phyloP scores from a whole-genome alignment of 1,140 invertebrate species.

The Adelges cooleyi region DNA sequence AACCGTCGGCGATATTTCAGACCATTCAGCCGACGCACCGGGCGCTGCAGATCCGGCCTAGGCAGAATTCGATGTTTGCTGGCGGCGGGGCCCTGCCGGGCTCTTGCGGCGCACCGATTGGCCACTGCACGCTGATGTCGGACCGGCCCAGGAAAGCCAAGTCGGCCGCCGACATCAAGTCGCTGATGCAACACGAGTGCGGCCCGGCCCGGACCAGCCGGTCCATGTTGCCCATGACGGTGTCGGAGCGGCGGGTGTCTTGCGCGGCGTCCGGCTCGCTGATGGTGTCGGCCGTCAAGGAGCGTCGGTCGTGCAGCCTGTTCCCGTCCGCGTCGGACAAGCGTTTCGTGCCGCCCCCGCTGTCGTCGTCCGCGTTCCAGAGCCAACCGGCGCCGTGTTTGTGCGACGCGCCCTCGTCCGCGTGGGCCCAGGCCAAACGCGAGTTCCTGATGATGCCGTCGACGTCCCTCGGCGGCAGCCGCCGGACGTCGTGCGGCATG shows the following conservation, averaged over 20 bases:
- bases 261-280: conserved; percentile 10
- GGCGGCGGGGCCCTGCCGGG: conserved; percentile 51
- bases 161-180: conserved; percentile 71
- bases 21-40: conserved; percentile 37
- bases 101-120: background rate
- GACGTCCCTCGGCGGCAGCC: conserved; percentile 38
- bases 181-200: conserved; percentile 49
- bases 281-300: conserved; percentile 26
- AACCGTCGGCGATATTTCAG: conserved; percentile 37
- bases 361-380: conserved; percentile 30
- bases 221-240: conserved; percentile 28
- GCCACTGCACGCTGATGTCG: conserved; percentile 26
- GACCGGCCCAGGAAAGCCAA: conserved; percentile 56
- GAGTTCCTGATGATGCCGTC: conserved; percentile 34
- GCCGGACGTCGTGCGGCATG: conserved; percentile 32
- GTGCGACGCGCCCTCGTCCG: conserved; percentile 34
- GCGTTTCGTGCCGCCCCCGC: background rate
- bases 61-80: conserved; percentile 76
- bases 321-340: conserved; percentile 22
- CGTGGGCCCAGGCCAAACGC: conserved; percentile 33
- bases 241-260: conserved; percentile 13
- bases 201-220: conserved; percentile 31
- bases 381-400: conserved; percentile 34
- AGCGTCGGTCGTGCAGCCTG: conserved; percentile 31
- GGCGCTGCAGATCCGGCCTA: conserved; percentile 38